These are phyloP conservation scores for Serinus canaria DNA, from an alignment of 2,113 vertebrate genomes.

Conservation along the genomic window DNA sequence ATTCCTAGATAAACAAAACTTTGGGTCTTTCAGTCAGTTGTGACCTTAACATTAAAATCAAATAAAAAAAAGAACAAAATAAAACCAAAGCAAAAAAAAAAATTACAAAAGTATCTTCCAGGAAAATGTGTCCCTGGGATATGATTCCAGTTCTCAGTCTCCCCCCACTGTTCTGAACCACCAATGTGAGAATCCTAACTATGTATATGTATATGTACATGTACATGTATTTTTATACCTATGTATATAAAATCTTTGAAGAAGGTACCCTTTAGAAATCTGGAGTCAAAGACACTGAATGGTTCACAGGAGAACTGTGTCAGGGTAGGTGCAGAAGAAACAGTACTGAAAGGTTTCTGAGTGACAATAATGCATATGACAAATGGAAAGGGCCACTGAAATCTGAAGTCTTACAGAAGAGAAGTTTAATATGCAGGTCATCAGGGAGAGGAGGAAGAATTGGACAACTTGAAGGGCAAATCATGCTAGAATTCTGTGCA, in stretches of 20 bases:
- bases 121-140: not conserved
- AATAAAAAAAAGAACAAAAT: not conserved
- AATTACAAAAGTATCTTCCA: not conserved
- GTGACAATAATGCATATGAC: conserved; percentile 53
- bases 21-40: fast-evolving
- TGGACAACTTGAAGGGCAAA: conserved; percentile 68
- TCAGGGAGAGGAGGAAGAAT: conserved; percentile 48
- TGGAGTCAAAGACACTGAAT: not conserved
- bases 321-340: not conserved
- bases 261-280: not conserved
- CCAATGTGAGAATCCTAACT: not conserved
- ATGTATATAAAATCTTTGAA: not conserved
- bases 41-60: not conserved
- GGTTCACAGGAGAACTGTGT: not conserved
- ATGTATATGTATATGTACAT: not conserved
- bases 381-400: conserved; percentile 60
- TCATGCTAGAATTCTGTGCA: conserved; percentile 54
- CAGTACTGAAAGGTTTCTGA: conserved; percentile 46
- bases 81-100: not conserved
- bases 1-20: not conserved
- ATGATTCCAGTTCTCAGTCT: not conserved
- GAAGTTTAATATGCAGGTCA: conserved; percentile 70
- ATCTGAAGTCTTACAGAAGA: conserved; percentile 42
- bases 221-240: not conserved
- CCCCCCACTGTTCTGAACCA: not conserved